A percentile compares a stretch with the other conserved stretches of the same genome.
Conservation (phyloP, 2,888 invertebrate species). For the Acleris sparsana region DNA sequence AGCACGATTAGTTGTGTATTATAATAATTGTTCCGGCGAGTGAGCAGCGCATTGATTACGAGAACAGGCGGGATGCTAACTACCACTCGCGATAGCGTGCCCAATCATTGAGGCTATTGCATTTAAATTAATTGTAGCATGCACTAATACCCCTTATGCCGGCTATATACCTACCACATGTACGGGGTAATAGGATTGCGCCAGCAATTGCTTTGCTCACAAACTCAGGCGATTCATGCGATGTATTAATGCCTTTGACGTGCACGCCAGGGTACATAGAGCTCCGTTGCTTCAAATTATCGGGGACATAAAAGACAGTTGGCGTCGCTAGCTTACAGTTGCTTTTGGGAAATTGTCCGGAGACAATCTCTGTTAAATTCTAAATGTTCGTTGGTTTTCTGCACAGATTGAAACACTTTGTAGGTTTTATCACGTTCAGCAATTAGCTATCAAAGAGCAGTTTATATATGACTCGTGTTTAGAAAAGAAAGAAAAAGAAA, state of each 20-base stretch:
- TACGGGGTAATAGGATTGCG: slow-evolving; percentile 67
- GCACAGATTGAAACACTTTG: too few relatives aligned
- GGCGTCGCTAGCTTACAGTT: neutral
- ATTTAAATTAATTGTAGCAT: slow-evolving; percentile 77
- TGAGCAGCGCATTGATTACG: slow-evolving; percentile 27
- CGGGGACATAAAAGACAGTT: slow-evolving; percentile 27
- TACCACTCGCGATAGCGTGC: slow-evolving; percentile 50
- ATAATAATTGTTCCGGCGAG: slow-evolving; percentile 24
- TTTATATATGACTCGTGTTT: too few relatives aligned
- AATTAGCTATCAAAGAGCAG: too few relatives aligned
- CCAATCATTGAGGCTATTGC: slow-evolving; percentile 77
- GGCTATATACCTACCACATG: slow-evolving; percentile 52
- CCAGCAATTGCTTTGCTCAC: slow-evolving; percentile 72
- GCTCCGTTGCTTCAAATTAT: slow-evolving; percentile 29
- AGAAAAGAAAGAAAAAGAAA: too few relatives aligned
- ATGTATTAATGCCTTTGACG: slow-evolving; percentile 69
- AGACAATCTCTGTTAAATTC: neutral
- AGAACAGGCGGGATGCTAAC: slow-evolving; percentile 33
- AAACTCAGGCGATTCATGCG: slow-evolving; percentile 66
- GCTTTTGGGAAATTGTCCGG: neutral
- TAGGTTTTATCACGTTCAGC: too few relatives aligned
- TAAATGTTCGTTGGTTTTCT: neutral
- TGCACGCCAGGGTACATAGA: slow-evolving; percentile 35
- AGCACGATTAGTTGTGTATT: slow-evolving; percentile 36
- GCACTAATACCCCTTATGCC: slow-evolving; percentile 62